Evolutionary conservation across 2,113 vertebrate species (phyloP).

Genomic region (Periophthalmodon schlosseri): DNA sequence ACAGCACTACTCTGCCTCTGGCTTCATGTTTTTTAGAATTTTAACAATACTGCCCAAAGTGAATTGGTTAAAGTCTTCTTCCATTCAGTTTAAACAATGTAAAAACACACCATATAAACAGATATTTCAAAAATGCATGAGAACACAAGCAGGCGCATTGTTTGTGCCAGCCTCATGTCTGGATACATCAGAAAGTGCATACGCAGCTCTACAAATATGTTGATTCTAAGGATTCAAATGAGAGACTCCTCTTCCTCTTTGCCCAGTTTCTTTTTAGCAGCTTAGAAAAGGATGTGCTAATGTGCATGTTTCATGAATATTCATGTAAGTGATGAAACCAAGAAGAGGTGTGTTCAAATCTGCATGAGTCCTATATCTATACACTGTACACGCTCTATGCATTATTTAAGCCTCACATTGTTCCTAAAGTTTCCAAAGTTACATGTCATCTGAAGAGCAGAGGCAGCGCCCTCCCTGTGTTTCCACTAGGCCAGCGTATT

Average conservation of each 20-base stretch:
- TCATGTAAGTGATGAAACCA: not conserved
- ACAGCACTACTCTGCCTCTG: not conserved
- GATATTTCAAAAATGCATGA: not conserved
- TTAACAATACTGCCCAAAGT: not conserved
- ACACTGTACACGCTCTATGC: constrained; percentile 13
- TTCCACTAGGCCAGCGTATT: constrained; percentile 15
- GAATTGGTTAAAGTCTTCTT: not conserved
- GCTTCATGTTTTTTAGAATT: not conserved
- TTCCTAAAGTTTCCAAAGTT: constrained; percentile 38
- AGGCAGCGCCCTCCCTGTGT: constrained; percentile 17
- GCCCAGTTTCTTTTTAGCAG: not conserved
- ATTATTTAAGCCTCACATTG: constrained; percentile 35
- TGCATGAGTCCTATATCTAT: not conserved
- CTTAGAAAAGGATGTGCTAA: not conserved
- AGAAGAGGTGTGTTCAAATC: constrained; percentile 1
- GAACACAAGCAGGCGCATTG: not conserved
- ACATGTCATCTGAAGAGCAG: constrained; percentile 29
- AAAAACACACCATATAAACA: not conserved
- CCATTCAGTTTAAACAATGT: not conserved
- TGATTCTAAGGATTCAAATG: no score
- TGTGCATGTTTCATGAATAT: constrained; percentile 2
- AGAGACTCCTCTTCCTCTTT: no score
- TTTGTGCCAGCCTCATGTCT: not conserved
- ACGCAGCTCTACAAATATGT: not conserved
- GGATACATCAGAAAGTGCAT: not conserved